A percentile compares a stretch with the other conserved stretches of the same genome.
These are phyloP conservation scores for Stictonetta naevosa DNA, from an alignment of 2,113 vertebrate species.

Conservation along the genomic window DNA sequence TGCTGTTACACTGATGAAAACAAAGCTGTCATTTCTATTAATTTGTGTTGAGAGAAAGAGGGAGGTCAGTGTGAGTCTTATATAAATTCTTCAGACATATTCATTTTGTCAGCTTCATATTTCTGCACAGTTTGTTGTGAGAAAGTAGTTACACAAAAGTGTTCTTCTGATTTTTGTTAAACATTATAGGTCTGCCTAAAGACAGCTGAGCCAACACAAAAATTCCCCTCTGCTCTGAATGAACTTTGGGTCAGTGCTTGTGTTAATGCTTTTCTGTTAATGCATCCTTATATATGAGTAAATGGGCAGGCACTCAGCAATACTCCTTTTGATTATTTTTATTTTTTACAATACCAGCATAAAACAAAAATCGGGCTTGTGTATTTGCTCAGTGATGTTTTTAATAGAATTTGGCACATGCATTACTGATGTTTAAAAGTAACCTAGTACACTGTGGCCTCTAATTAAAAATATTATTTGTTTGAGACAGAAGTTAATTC, in stretches of 20 bases:
- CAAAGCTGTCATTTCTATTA: background rate
- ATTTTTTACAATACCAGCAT: background rate
- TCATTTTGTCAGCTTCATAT: constrained; percentile 2
- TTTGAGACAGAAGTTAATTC: background rate
- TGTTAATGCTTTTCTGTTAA: background rate
- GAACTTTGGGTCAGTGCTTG: background rate
- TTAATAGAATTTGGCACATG: background rate
- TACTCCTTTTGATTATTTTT: background rate
- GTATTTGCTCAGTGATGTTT: background rate
- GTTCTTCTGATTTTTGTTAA: background rate
- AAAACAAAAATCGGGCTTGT: background rate
- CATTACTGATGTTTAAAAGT: background rate
- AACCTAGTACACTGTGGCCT: background rate
- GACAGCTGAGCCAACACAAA: background rate
- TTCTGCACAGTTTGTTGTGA: background rate
- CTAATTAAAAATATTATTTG: background rate
- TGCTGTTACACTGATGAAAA: constrained; percentile 1
- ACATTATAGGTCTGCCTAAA: background rate
- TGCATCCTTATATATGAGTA: background rate
- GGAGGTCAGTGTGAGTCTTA: background rate
- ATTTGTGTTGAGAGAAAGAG: background rate
- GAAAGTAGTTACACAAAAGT: background rate
- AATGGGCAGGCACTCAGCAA: background rate
- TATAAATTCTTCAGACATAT: background rate
- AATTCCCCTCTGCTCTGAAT: background rate